A percentile compares a stretch with the other conserved stretches of the same genome.
phyloP scores from a whole-genome alignment of 2,888 invertebrate genomes.

The Nomada goodeniana region DNA sequence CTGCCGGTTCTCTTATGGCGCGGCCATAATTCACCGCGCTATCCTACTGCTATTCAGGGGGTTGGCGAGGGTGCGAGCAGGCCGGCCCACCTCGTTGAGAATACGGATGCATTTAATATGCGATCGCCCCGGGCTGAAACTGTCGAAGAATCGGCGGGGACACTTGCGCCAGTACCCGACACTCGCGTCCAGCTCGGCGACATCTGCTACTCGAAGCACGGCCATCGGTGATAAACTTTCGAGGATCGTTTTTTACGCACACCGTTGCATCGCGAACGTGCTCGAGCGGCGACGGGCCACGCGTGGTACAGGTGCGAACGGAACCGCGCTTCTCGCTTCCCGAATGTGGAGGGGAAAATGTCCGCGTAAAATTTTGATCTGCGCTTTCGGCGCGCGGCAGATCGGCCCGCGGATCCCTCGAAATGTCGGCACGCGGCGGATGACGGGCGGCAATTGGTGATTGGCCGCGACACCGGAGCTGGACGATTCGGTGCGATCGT shows the following conservation, averaged over 20 bases:
- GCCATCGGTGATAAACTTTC: constrained; percentile 47
- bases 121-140: constrained; percentile 52
- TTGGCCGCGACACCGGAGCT: not conserved
- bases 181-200: constrained; percentile 16
- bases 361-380: constrained; percentile 48
- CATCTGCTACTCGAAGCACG: constrained; percentile 43
- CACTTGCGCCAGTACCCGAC: constrained; percentile 46
- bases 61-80: constrained; percentile 18
- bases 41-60: constrained; percentile 38
- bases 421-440: no score
- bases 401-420: not conserved
- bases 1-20: constrained; percentile 75
- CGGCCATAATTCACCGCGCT: constrained; percentile 72
- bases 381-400: constrained; percentile 21
- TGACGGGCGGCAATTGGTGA: not conserved
- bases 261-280: constrained; percentile 34
- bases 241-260: constrained; percentile 49
- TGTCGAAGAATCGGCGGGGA: constrained; percentile 58
- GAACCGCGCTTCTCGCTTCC: not conserved
- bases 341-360: constrained; percentile 14
- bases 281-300: not conserved
- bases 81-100: constrained; percentile 17
- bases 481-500: no score
- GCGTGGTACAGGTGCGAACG: constrained; percentile 12
- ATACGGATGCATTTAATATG: constrained; percentile 71